phyloP scores from a whole-genome alignment of 2,113 vertebrate species.

The Myiagra hebetior region DNA sequence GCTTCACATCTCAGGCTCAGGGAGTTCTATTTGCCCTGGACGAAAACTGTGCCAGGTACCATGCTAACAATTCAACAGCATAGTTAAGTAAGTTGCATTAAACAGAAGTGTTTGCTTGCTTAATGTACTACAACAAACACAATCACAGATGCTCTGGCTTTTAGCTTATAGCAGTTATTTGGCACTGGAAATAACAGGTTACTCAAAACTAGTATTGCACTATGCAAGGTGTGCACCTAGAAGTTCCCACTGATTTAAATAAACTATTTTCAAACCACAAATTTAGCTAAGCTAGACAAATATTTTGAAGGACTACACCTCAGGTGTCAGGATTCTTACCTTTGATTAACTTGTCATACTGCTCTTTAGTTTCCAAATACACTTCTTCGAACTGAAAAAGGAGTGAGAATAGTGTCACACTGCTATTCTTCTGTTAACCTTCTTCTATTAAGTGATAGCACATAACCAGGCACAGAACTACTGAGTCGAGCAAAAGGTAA shows the following conservation, averaged over 20 bases:
- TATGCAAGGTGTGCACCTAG: neutral
- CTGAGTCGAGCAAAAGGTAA: neutral
- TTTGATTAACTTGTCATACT: constrained; percentile 79
- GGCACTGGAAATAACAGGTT: neutral
- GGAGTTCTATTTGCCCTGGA: neutral
- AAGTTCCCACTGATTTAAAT: neutral
- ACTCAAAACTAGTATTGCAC: neutral
- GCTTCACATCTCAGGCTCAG: neutral
- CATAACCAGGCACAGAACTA: neutral
- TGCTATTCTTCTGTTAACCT: no score
- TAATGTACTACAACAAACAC: neutral
- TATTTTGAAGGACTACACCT: neutral
- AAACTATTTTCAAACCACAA: neutral
- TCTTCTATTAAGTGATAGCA: neutral
- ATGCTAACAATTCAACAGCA: neutral
- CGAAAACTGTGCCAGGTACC: neutral
- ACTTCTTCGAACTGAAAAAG: constrained; percentile 84
- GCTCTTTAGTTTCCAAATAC: constrained; percentile 77
- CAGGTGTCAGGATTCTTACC: constrained; percentile 58
- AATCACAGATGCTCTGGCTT: neutral
- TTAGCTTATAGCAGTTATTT: neutral
- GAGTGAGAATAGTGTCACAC: neutral
- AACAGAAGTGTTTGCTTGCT: neutral
- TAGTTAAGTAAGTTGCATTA: neutral
- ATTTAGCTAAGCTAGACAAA: neutral